Conservation (phyloP, 2,113 vertebrate genomes). For the Pseudorasbora parva region DNA sequence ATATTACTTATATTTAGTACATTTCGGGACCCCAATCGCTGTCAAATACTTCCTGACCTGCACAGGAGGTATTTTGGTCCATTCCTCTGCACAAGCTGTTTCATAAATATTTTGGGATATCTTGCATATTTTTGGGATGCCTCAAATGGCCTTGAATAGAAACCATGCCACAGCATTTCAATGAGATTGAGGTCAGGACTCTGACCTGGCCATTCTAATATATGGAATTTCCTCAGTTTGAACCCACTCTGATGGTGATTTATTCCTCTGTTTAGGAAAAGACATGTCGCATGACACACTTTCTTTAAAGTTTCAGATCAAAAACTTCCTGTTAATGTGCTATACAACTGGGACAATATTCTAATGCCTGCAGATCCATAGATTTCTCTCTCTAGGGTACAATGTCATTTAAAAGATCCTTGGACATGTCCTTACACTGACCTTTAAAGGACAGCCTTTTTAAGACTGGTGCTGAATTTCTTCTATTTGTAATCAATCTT, state of each 20-base stretch:
- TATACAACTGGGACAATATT: not conserved
- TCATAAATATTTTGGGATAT: constrained; percentile 17
- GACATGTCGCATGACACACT: not conserved
- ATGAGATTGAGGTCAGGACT: constrained; percentile 29
- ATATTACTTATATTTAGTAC: not conserved
- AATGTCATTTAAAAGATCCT: not conserved
- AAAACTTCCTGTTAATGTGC: not conserved
- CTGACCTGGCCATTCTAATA: not conserved
- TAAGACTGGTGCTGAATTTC: not conserved
- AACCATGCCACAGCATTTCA: constrained; percentile 9
- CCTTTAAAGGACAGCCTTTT: not conserved
- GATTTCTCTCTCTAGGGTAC: not conserved
- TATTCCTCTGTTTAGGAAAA: constrained; percentile 15
- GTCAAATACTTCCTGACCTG: not conserved
- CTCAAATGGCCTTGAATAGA: constrained; percentile 11
- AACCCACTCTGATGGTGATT: not conserved
- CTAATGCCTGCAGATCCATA: not conserved
- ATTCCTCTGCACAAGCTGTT: constrained; percentile 9
- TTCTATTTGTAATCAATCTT: not conserved
- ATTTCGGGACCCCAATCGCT: not conserved
- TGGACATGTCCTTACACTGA: constrained; percentile 17
- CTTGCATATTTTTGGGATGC: constrained; percentile 10
- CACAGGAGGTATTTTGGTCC: constrained; percentile 1
- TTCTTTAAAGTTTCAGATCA: constrained; percentile 16
- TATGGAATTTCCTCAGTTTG: not conserved